A percentile compares a stretch with the other conserved stretches of the same genome.
Evolutionary conservation across 2,113 vertebrate species (phyloP).

Genomic region (Trogon melanurus): DNA sequence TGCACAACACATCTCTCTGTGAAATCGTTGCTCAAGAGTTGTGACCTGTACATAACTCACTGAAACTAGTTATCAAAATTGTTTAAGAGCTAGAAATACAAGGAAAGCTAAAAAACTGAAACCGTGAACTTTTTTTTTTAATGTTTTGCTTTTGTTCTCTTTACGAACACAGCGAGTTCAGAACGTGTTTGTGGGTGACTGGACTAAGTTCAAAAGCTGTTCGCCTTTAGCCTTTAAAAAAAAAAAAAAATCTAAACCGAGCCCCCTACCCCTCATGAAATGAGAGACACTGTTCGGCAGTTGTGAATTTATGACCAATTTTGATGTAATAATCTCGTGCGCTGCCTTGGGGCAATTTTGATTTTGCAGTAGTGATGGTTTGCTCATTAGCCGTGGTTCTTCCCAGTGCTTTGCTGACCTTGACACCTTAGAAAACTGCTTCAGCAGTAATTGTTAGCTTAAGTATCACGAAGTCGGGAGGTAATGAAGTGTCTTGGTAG

Average conservation of each 20-base stretch:
- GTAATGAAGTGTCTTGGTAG: background rate
- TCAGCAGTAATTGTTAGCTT: background rate
- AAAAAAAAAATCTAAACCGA: background rate
- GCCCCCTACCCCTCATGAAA: background rate
- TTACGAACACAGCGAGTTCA: background rate
- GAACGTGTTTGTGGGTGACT: background rate
- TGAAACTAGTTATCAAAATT: background rate
- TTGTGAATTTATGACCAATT: background rate
- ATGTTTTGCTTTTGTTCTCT: background rate
- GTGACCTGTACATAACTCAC: rapidly evolving
- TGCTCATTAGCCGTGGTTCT: background rate
- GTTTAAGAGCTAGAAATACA: background rate
- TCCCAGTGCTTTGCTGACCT: background rate
- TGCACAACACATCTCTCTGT: background rate
- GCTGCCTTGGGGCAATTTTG: background rate
- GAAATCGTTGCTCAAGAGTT: background rate
- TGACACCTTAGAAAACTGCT: background rate
- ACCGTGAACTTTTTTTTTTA: background rate
- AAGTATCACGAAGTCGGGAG: background rate
- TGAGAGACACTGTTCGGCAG: background rate
- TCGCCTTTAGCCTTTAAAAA: background rate
- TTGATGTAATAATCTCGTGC: background rate
- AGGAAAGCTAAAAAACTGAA: background rate
- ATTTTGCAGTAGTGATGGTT: background rate
- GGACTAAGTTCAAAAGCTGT: background rate